Evolutionary conservation across 2,888 invertebrate species (phyloP), one percentile per base, ranked within the genome.

Genomic region (Lithophane leautieri): DNA sequence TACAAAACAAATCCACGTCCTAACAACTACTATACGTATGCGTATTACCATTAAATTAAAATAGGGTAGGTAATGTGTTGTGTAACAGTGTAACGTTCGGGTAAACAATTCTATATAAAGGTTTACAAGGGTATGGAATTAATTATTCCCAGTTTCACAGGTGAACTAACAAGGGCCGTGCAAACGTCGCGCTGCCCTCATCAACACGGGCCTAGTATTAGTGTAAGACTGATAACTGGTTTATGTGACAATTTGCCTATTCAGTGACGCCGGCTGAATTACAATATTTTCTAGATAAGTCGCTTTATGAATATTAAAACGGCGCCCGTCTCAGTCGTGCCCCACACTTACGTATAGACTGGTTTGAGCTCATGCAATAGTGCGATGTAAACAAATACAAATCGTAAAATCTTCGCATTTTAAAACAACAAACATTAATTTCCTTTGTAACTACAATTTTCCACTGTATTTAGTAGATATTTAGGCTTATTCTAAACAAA

Each of bases 71-170:
- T 87, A 87, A 86, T 86, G 88, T 86, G 79, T 84, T 84, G 84
- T 86, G 88, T 87, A 86, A 87, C 84, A 81, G 79, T 84, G 82
- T 86, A 86, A 86, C 81, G 84, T 86, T 84, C 71, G 79, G 78
- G 86, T 82, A 87, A 87, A 87, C 88, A 86, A 69, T 86, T 84
- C 86, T 86, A 84, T 86, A 78, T 86, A 83, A 86, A 87, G 86
- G 86, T 87, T 88, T 88, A 87, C 87, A 86, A 75, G 86, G 84
- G 87, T 86, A 86, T 88, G 78, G 87, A 90, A 91, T 91, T 90
- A 91, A 91, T 92, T 89, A 91, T 89, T 89, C 82, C 77, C 86
- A 88, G 90, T 90, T 90, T 89, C 91, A 87, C 92, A 92, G 92
- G 92, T 93, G 91, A 90, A 89, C 89, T 88, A 91, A 90, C 90